These are phyloP conservation scores for Hippocampus zosterae DNA, from an alignment of 2,113 vertebrate species.

Conservation along the genomic window DNA sequence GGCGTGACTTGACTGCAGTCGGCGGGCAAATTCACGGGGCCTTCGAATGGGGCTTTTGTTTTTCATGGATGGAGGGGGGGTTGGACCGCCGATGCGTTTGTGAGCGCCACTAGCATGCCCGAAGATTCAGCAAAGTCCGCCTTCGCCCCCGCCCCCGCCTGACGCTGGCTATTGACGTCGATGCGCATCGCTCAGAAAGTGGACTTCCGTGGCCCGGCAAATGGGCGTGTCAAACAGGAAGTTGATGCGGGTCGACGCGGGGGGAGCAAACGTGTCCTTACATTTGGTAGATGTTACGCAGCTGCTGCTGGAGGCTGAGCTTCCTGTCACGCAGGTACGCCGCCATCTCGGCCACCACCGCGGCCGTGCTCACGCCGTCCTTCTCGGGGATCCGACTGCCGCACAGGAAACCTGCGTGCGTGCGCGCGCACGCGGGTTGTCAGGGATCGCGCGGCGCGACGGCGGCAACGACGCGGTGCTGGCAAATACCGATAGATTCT, in stretches of 20 bases:
- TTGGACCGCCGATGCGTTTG: too few relatives aligned
- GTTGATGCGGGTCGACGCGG: background rate
- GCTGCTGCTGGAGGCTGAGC: conserved; percentile 77
- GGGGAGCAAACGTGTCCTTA: conserved; percentile 52
- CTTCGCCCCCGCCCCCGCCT: too few relatives aligned
- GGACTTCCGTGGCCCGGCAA: too few relatives aligned
- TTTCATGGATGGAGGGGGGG: too few relatives aligned
- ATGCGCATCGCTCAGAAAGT: background rate
- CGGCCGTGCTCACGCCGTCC: conserved; percentile 91
- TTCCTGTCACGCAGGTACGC: conserved; percentile 75
- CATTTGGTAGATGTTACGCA: conserved; percentile 81
- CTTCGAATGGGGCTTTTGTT: too few relatives aligned
- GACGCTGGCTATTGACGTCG: too few relatives aligned
- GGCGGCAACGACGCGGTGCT: conserved; percentile 7
- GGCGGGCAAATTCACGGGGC: too few relatives aligned
- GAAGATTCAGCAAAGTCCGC: too few relatives aligned
- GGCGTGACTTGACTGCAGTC: too few relatives aligned
- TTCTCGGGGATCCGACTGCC: conserved; percentile 86
- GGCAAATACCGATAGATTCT: conserved; percentile 86
- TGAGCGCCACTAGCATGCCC: too few relatives aligned
- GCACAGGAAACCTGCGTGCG: conserved; percentile 86
- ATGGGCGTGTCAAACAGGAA: background rate
- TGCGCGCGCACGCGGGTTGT: background rate
- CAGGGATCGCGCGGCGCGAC: background rate
- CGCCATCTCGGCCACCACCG: conserved; percentile 87